A percentile compares a stretch with the other conserved stretches of the same genome.
Conservation (phyloP, 1,140 invertebrate species). For the Hycleus phaleratus region DNA sequence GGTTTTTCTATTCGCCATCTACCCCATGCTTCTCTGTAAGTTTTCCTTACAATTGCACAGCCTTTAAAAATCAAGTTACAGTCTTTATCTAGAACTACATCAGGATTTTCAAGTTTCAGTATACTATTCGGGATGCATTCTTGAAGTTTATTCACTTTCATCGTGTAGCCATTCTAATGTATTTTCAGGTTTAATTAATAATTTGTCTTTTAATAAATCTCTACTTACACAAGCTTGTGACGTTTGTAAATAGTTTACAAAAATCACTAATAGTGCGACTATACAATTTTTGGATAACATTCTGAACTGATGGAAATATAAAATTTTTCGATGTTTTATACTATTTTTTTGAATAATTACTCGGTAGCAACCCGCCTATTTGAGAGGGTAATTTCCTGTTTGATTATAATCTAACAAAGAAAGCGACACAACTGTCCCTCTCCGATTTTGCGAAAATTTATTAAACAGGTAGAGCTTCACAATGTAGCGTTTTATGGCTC, state of each 20-base stretch:
- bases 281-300: too few species aligned
- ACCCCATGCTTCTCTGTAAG: slow-evolving; percentile 19
- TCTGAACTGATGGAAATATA: too few species aligned
- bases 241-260: background rate
- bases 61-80: slow-evolving; percentile 21
- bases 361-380: too few species aligned
- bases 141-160: slow-evolving; percentile 17
- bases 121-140: slow-evolving; percentile 21
- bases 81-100: slow-evolving; percentile 18
- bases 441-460: too few species aligned
- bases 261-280: background rate
- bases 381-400: too few species aligned
- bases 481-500: too few species aligned
- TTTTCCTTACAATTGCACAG: slow-evolving; percentile 20
- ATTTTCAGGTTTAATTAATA: background rate
- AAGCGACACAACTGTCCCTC: too few species aligned
- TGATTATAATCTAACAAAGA: too few species aligned
- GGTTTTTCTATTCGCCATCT: slow-evolving; percentile 14
- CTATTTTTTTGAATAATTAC: too few species aligned
- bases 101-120: slow-evolving; percentile 7
- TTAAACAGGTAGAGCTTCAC: too few species aligned
- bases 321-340: too few species aligned
- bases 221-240: slow-evolving; percentile 8
- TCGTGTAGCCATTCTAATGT: slow-evolving; percentile 24
- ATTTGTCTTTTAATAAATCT: background rate